Conservation (phyloP, 2,113 vertebrate species). For the Trogon melanurus region DNA sequence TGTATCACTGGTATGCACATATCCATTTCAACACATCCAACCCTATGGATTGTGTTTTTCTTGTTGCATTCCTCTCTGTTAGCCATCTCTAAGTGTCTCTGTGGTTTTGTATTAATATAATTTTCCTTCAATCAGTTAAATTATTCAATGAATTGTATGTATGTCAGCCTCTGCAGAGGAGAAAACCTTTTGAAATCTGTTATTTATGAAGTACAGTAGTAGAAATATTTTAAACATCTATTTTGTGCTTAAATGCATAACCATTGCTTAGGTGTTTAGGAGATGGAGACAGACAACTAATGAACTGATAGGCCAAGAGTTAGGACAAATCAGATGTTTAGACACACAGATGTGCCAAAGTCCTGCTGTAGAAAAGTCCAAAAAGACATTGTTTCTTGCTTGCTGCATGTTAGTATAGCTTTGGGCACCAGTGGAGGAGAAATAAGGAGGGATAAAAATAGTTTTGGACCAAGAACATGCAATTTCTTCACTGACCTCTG, state of each 20-base stretch:
- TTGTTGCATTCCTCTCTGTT: neutral
- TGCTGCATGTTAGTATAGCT: neutral
- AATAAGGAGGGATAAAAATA: neutral
- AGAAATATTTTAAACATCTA: neutral
- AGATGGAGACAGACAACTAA: neutral
- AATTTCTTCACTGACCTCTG: neutral
- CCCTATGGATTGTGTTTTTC: neutral
- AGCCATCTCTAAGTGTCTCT: neutral
- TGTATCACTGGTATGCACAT: neutral
- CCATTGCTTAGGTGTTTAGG: neutral
- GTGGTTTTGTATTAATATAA: neutral
- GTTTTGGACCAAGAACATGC: neutral
- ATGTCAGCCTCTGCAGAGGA: neutral
- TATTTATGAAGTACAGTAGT: neutral
- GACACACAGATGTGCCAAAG: neutral
- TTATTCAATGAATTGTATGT: neutral
- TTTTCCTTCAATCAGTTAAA: neutral
- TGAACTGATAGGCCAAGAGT: neutral
- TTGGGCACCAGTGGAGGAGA: neutral
- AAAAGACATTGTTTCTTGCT: neutral
- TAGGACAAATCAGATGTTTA: neutral
- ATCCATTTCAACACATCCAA: neutral
- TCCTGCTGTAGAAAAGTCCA: neutral
- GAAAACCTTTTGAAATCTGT: neutral
- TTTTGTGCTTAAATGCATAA: neutral